phyloP scores from a whole-genome alignment of 2,888 invertebrate genomes.

The Rapana venosa region DNA sequence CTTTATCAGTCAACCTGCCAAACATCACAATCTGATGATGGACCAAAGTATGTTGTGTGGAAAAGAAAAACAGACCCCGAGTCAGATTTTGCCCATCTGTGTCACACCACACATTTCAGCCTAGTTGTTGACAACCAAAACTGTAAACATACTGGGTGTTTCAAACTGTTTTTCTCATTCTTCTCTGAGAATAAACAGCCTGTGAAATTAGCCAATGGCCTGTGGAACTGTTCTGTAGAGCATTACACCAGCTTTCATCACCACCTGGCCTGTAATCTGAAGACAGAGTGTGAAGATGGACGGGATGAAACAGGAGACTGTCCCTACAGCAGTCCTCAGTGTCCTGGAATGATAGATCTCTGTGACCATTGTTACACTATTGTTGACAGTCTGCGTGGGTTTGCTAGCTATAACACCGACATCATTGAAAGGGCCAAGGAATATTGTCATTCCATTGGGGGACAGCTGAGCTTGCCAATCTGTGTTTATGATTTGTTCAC shows the following conservation, averaged over 20 bases:
- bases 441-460: background rate
- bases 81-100: background rate
- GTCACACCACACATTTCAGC: background rate
- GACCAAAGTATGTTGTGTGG: too few species aligned
- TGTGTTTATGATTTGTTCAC: background rate
- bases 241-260: background rate
- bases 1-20: too few species aligned
- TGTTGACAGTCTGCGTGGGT: background rate
- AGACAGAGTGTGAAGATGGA: slow-evolving; percentile 6
- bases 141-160: background rate
- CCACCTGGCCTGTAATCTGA: background rate
- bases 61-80: too few species aligned
- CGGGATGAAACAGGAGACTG: slow-evolving; percentile 1
- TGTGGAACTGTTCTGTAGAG: background rate
- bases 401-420: background rate
- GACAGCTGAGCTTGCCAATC: background rate
- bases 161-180: background rate
- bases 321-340: background rate
- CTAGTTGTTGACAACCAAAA: background rate
- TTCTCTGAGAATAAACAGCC: background rate
- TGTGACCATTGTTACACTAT: background rate
- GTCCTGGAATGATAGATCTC: background rate
- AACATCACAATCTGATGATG: too few species aligned
- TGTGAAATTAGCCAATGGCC: background rate
- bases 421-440: background rate